Evolutionary conservation across 2,113 vertebrate species (phyloP).

Genomic region (Acanthisitta chloris): DNA sequence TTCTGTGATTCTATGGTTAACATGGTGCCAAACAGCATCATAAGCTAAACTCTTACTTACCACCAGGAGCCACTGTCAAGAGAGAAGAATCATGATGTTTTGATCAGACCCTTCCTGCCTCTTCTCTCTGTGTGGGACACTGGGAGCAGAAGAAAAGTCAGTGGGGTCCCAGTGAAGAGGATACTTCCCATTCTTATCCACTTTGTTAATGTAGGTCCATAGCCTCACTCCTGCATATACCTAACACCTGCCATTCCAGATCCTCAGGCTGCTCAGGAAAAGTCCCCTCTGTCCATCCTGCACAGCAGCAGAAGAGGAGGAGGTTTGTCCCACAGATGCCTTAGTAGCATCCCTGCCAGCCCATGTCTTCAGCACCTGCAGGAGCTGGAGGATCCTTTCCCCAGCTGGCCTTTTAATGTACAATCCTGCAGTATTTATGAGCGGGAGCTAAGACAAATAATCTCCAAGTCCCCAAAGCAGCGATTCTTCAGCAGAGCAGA

Average conservation of each 20-base stretch:
- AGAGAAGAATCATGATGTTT: background rate
- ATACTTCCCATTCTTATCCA: background rate
- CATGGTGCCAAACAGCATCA: background rate
- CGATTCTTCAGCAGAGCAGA: background rate
- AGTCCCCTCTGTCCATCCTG: background rate
- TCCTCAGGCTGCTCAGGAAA: background rate
- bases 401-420: background rate
- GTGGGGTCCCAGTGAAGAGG: background rate
- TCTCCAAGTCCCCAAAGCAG: background rate
- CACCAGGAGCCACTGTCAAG: background rate
- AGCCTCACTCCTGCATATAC: background rate
- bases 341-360: background rate
- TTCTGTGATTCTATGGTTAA: too few relatives aligned
- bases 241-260: background rate
- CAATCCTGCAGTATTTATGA: background rate
- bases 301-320: background rate
- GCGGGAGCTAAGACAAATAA: background rate
- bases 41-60: background rate
- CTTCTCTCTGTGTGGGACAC: accelerated
- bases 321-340: background rate
- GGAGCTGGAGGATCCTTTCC: background rate
- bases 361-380: background rate
- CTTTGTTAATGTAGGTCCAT: background rate
- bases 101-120: background rate
- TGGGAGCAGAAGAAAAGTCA: background rate